Evolutionary conservation across 37 sponge, comb jelly and placozoan species (phyloP), one percentile per base, ranked within the genome.

Genomic region (Amphimedon queenslandica): DNA sequence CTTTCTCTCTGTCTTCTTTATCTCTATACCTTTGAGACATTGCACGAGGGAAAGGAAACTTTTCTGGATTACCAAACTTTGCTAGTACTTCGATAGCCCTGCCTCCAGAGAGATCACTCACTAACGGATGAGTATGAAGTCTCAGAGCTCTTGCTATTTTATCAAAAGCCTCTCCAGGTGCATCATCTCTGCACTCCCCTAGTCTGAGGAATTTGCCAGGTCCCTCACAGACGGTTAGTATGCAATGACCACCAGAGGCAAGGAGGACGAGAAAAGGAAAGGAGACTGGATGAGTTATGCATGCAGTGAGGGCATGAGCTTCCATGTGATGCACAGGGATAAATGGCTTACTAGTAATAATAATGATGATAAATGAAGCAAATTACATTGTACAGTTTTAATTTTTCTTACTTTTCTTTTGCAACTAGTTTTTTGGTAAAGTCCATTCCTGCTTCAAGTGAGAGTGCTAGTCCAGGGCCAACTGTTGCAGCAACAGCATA

Each of bases 261-360:
- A 94, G 69, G 31, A 90, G 79, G 24, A 83, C 77, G 60, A 94
- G 76, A 64, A 76, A 94, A 56, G 95, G 95, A 76, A 94, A 94
- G 33, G 88, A 77, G 40, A 93, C 83, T 82, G 66, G 36, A 35
- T n/a, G 13, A 38, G n/a, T 16, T 28, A 70, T 11, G 32, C 55
- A 47, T 11, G 57, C 37, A 18, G 79, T 87, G 0, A 94, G 80
- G 0, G 95, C 95, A 60, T 94, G 95, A 30, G 95, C 95, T 35
- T 79, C 88, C 84, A 94, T 87, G 67, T 94, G 95, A 63, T 94
- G 92, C 27, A 94, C 75, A 13, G 85, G 66, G 16, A 94, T 66
- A 1, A 94, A 51, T 20, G 88, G 91, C 69, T 87, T 83, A 35
- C 90, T 87, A 37, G 40, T 37, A 35, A 28, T 38, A 30, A 43